These are phyloP conservation scores for Drosophila antonietae DNA, from an alignment of 2,888 invertebrate genomes.

Conservation along the genomic window DNA sequence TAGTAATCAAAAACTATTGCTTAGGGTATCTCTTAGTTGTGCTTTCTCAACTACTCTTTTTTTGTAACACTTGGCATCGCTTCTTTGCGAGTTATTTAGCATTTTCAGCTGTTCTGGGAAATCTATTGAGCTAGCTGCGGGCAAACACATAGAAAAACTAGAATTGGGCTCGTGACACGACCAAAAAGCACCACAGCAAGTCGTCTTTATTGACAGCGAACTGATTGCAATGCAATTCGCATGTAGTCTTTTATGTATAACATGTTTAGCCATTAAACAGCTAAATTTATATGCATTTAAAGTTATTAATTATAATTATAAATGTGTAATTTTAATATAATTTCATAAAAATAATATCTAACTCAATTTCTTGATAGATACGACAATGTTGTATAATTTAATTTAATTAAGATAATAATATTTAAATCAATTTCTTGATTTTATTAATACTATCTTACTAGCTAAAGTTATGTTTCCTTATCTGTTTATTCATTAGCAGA, in stretches of 20 bases:
- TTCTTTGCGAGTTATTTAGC: conserved; percentile 14
- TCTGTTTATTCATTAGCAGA: background rate
- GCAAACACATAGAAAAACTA: background rate
- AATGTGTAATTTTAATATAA: no score
- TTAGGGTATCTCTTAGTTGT: background rate
- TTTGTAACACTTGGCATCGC: background rate
- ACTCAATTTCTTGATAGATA: no score
- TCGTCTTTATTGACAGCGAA: background rate
- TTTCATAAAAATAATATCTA: no score
- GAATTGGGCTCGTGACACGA: conserved; percentile 13
- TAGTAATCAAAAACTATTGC: background rate
- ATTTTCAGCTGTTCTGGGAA: conserved; percentile 32
- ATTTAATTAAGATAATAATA: background rate
- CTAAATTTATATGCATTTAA: background rate
- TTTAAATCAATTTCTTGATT: background rate
- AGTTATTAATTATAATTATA: background rate
- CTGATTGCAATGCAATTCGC: background rate
- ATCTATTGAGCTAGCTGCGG: conserved; percentile 4
- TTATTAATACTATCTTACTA: background rate
- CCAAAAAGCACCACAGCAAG: background rate
- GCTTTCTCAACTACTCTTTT: background rate
- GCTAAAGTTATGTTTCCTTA: background rate
- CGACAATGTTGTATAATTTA: background rate
- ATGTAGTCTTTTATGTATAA: background rate
- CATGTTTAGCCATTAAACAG: background rate